Conservation (phyloP, 2,113 vertebrate genomes). For the Myiopsitta monachus region DNA sequence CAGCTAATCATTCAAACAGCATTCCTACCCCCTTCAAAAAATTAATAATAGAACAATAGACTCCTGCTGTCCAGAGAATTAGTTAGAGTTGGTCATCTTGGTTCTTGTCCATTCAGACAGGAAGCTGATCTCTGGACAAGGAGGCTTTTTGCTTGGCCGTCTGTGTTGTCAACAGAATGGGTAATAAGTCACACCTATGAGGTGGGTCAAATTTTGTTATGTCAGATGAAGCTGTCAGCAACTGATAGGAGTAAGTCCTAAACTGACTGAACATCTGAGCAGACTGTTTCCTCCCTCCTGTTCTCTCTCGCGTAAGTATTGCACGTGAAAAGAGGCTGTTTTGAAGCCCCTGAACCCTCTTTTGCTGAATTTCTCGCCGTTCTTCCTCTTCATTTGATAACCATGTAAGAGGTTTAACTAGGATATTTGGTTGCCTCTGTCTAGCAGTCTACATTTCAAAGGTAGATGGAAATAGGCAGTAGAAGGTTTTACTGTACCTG, state of each 20-base stretch:
- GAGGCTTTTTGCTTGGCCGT: neutral
- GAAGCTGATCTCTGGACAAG: neutral
- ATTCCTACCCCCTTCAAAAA: conserved; percentile 18
- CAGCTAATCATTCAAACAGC: conserved; percentile 58
- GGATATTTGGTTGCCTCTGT: conserved; percentile 1
- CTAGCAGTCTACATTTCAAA: conserved; percentile 44
- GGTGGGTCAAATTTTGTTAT: neutral
- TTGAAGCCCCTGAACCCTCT: conserved; percentile 14
- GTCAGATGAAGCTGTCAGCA: neutral
- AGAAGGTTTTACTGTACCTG: neutral
- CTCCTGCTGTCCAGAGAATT: conserved; percentile 8
- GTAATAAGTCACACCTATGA: neutral
- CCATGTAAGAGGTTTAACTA: neutral
- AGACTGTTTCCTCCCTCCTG: neutral
- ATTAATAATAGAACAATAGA: neutral
- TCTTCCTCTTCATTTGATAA: conserved; percentile 6
- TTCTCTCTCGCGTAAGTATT: neutral
- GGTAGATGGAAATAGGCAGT: conserved; percentile 1
- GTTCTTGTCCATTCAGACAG: neutral
- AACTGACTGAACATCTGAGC: neutral
- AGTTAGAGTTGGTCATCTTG: neutral
- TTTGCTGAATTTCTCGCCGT: neutral
- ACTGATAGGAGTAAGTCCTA: neutral
- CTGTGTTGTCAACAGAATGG: neutral
- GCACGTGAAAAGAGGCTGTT: neutral